phyloP scores from a whole-genome alignment of 2,888 invertebrate genomes.

The Eutolmus rufibarbis region DNA sequence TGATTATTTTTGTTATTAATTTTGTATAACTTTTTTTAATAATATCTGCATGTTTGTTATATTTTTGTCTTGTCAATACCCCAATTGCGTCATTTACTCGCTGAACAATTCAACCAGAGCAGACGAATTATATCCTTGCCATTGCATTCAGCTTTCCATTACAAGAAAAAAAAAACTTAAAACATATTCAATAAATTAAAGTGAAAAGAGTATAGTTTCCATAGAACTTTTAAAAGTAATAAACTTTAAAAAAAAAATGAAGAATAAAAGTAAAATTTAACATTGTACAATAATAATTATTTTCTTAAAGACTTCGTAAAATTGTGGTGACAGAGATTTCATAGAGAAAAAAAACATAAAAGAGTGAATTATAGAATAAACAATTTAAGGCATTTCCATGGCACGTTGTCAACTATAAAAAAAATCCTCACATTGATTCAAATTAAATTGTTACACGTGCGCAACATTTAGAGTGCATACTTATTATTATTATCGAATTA shows the following conservation, averaged over 20 bases:
- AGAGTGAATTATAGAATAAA: slow-evolving; percentile 7
- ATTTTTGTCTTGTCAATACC: background rate
- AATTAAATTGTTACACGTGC: slow-evolving; percentile 26
- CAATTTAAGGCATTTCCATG: slow-evolving; percentile 27
- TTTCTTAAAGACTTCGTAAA: slow-evolving; percentile 28
- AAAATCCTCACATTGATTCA: slow-evolving; percentile 24
- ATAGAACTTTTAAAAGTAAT: slow-evolving; percentile 31
- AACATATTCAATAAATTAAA: slow-evolving; percentile 23
- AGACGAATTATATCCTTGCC: background rate
- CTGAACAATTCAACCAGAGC: slow-evolving; percentile 5
- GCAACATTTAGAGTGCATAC: slow-evolving; percentile 5
- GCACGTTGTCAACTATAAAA: slow-evolving; percentile 38
- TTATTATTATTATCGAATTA: slow-evolving; percentile 16
- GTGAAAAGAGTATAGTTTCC: slow-evolving; percentile 1
- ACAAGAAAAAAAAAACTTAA: background rate
- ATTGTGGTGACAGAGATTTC: slow-evolving; percentile 13
- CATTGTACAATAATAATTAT: slow-evolving; percentile 32
- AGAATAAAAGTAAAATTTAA: slow-evolving; percentile 1
- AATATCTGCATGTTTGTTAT: background rate
- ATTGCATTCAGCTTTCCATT: background rate
- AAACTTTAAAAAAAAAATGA: background rate
- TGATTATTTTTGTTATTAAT: background rate
- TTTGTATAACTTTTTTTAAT: background rate
- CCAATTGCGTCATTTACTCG: background rate
- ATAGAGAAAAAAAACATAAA: background rate